Conservation (phyloP, 1,140 invertebrate species). For the Ditylenchus dipsaci region DNA sequence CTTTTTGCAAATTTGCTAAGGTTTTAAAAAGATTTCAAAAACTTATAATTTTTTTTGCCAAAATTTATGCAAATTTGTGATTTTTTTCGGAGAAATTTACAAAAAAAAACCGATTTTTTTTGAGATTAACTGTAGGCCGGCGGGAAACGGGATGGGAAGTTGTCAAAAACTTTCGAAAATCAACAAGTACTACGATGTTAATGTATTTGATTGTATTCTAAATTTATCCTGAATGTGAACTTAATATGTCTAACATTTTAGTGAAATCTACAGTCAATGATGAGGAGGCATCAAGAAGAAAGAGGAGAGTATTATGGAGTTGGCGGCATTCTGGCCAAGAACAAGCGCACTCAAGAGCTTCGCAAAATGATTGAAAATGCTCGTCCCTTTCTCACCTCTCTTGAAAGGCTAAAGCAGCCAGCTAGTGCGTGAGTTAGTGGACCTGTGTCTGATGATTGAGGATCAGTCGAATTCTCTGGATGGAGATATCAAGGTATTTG, state of each 20-base stretch:
- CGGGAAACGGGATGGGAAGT: too few species aligned
- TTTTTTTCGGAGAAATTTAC: too few species aligned
- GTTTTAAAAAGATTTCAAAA: too few species aligned
- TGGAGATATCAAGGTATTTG: constrained; percentile 69
- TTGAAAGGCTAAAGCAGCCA: constrained; percentile 98
- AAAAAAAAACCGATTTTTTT: too few species aligned
- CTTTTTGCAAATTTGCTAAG: too few species aligned
- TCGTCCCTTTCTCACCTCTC: constrained; percentile 80
- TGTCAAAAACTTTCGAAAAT: too few species aligned
- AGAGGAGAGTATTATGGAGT: constrained; percentile 48
- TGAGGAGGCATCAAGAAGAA: constrained; percentile 48
- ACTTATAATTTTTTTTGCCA: too few species aligned
- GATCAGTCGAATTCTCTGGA: constrained; percentile 33
- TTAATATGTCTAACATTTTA: constrained; percentile 19
- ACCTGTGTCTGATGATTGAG: constrained; percentile 86
- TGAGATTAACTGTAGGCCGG: too few species aligned
- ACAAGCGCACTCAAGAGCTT: constrained; percentile 44
- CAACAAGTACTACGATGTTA: too few species aligned
- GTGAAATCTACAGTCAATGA: constrained; percentile 40
- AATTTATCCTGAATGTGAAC: neutral
- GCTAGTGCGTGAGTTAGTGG: constrained; percentile 82
- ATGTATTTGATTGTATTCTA: too few species aligned
- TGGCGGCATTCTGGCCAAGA: constrained; percentile 39
- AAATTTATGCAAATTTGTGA: too few species aligned
- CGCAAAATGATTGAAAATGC: constrained; percentile 63